Evolutionary conservation across 2,888 invertebrate genomes (phyloP), one percentile per base, ranked within the genome.

Genomic region (Epistrophe eligans): DNA sequence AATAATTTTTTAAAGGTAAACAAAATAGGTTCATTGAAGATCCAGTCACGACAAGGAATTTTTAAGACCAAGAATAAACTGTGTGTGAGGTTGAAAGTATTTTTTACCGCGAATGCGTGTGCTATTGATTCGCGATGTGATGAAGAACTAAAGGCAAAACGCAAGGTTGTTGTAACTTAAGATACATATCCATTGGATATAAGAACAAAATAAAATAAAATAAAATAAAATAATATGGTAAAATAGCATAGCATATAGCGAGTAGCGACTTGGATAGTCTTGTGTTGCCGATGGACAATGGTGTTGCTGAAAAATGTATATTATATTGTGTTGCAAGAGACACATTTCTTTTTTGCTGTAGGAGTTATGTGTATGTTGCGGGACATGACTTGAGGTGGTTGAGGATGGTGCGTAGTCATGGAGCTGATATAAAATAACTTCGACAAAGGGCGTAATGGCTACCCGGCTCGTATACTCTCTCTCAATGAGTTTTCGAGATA

Each of bases 131-230:
- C 80, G 76, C 80, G 76, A 17, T 35, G 76, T 72, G 76, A 66
- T 71, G 80, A 77, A 76, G 72, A 80, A 84, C 84, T 84, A 80
- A 84, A 35, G 52, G 66, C 71, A 77, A 80, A 84, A 35, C 52
- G 66, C 66, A 77, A 84, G 76, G 80, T 84, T 84, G 66, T 67
- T 72, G 76, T 80, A 55, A 64, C 77, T 13, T 62, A 77, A 83
- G 77, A 84, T 77, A 82, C 77, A 71, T 32, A 76, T 76, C 76
- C 50, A n/a, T 71, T 57, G 40, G 43, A 19, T 43, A 35, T 28
- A 32, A 45, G 17, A 35, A 35, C 9, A 35, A 7, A 35, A n/a
- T 24, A 24, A 57, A 35, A 35, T n/a, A n/a, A n/a, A n/a, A n/a
- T n/a, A n/a, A n/a, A n/a, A n/a, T n/a, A n/a, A n/a, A n/a, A n/a